Evolutionary conservation across 2,888 invertebrate species (phyloP), one percentile per base, ranked within the genome.

Genomic region (Drosophila quasianomalipes): DNA sequence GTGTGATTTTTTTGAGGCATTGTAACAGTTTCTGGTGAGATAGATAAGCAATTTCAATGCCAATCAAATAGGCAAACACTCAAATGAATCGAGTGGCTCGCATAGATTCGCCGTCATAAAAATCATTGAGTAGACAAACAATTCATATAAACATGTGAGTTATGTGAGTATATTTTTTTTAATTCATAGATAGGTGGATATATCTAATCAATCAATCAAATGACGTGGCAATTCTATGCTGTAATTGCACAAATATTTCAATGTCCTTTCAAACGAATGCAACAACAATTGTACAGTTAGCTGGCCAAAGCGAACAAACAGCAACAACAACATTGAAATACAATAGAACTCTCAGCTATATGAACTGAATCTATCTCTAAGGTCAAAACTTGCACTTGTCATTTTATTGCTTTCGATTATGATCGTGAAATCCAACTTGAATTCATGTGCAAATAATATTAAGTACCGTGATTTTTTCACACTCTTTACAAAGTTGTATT

Each of bases 191-290:
- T 9, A 26, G 31, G 53, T 61, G 63, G 75, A 81, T 85, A 83
- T 81, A 76, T 79, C 83, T 75, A 75, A 85, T 85, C 85, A 81
- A 87, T 82, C 86, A 87, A 79, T 61, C 78, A 64, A 66, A 81
- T 89, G 85, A 83, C 88, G 55, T 28, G 51, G 63, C 74, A 44
- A 30, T 66, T 77, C 61, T 60, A 70, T 82, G 74, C 33, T 64
- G 72, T 70, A 81, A 85, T 70, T 79, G 79, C 79, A 49, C 58
- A 89, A 87, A 73, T 76, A 89, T 89, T 87, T 87, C 87, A 87
- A 87, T 89, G 87, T 89, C 87, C 89, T 89, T 85, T 74, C 74
- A 61, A 22, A 26, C 52, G 61, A 54, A 22, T 30, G n/a, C 41
- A 64, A 71, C 53, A 68, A 49, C 49, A 51, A 76, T 58, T 77